Conservation (phyloP, 2,888 invertebrate genomes). For the Phania funesta region DNA sequence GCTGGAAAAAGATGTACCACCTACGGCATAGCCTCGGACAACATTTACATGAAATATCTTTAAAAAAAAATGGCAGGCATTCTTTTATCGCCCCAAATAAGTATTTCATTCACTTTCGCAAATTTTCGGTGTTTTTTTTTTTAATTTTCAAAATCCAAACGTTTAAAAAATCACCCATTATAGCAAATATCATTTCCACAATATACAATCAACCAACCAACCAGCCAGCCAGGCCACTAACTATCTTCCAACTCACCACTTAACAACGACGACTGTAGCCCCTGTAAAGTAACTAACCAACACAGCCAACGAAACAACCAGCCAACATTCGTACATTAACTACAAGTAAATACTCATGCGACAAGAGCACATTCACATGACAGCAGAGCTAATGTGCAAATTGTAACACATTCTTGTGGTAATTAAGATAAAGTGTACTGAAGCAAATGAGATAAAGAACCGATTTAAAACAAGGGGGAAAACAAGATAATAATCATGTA, state of each 20-base stretch:
- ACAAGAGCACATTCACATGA: slow-evolving; percentile 29
- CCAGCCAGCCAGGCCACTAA: not conserved
- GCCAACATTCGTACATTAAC: slow-evolving; percentile 28
- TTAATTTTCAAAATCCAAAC: no score
- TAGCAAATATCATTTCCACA: slow-evolving; percentile 15
- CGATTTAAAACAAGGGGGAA: slow-evolving; percentile 52
- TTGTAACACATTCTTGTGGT: slow-evolving; percentile 67
- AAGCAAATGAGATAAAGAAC: slow-evolving; percentile 66
- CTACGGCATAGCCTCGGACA: no score
- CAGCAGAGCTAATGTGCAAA: slow-evolving; percentile 66
- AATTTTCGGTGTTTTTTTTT: no score
- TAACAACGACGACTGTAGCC: not conserved
- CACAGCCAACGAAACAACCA: slow-evolving; percentile 7
- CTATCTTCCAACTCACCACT: slow-evolving; percentile 7
- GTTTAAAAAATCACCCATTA: no score
- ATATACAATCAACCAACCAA: not conserved
- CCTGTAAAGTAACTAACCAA: slow-evolving; percentile 12
- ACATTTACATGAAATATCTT: no score
- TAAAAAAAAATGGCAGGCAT: no score
- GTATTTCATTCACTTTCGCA: no score
- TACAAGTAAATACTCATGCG: not conserved
- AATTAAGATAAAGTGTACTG: slow-evolving; percentile 66
- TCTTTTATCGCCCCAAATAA: no score
- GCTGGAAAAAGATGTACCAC: no score
- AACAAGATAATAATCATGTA: slow-evolving; percentile 66